These are phyloP conservation scores for Bhutanitis thaidina DNA, from an alignment of 2,888 invertebrate genomes.

Conservation along the genomic window DNA sequence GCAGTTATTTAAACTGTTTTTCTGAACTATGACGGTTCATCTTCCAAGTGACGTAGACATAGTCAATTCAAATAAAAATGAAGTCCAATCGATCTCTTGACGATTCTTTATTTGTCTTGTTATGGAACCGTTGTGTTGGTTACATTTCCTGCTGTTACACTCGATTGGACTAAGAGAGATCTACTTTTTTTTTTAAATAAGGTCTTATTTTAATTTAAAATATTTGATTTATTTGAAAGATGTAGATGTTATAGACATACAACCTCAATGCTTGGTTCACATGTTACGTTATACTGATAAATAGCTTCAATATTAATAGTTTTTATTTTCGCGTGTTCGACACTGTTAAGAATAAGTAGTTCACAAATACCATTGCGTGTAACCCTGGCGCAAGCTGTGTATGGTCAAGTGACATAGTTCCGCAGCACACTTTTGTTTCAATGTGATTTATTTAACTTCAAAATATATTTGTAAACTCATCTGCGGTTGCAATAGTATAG, in stretches of 20 bases:
- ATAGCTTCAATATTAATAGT: background rate
- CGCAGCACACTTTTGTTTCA: constrained; percentile 37
- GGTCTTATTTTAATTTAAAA: background rate
- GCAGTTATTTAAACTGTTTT: background rate
- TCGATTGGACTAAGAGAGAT: background rate
- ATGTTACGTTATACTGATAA: too few relatives aligned
- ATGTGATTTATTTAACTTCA: constrained; percentile 23
- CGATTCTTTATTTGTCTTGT: constrained; percentile 17
- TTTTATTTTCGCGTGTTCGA: constrained; percentile 30
- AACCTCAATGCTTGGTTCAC: too few relatives aligned
- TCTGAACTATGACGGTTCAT: too few relatives aligned
- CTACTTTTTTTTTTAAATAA: background rate
- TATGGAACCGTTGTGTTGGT: constrained; percentile 10
- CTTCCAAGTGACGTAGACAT: too few relatives aligned
- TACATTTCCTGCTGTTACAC: constrained; percentile 10
- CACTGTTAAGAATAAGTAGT: constrained; percentile 24
- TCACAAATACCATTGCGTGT: constrained; percentile 40
- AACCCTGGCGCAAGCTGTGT: constrained; percentile 44
- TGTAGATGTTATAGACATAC: too few relatives aligned
- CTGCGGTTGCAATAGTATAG: background rate
- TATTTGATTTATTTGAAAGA: too few relatives aligned
- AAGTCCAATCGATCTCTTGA: background rate
- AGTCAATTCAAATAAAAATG: too few relatives aligned
- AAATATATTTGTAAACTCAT: constrained; percentile 8
- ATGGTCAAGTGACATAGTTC: constrained; percentile 56